Base-by-base conservation (phyloP, 2,797 vertebrate genomes). In the Prunella strophiata region DNA sequence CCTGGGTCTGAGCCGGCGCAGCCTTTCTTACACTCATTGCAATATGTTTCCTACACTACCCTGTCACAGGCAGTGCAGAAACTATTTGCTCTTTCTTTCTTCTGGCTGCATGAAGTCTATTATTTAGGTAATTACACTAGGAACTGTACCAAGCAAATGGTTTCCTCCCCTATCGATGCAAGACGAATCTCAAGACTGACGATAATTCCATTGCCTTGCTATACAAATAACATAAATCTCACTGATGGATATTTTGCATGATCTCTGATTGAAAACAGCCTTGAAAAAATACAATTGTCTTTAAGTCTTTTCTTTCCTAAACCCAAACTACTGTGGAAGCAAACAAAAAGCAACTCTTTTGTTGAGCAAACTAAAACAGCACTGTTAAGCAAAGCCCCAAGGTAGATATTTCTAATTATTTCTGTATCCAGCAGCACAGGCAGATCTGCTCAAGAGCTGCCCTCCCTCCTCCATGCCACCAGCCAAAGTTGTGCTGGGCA, bases 51-150 rank as follows among this genome's bases (percentile, higher is more conserved):
- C 85, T 45, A 50, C 63, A 54, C 85, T 29, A 76, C 23, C 23
- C 51, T 91, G 79, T 94, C 87, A 93, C n/a, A 73, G 59, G 62
- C 79, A 84, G 71, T 6, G 15, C 62, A 82, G 50, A 85, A 95
- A 88, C 23, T 88, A 85, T 85, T 95, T 92, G 73, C 76, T 95
- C 61, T 45, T 55, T 92, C 81, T 92, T 93, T 96, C 73, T 92
- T 62, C 79, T 93, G 89, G 80, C 79, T 88, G 62, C 36, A 88
- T 11, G 18, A 94, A 90, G 85, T 86, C 88, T 89, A 92, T 93
- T 97, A 88, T 86, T 93, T 85, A 86, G 89, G 70, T 92, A 95
- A 95, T 94, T 95, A 88, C 7, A 6, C 61, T 86, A 91, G 87
- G 87, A 94, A 88, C 79, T 59, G 54, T 81, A 95, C 58, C 85